Evolutionary conservation across 1,140 invertebrate genomes (phyloP).

Genomic region (Drosophila teissieri): DNA sequence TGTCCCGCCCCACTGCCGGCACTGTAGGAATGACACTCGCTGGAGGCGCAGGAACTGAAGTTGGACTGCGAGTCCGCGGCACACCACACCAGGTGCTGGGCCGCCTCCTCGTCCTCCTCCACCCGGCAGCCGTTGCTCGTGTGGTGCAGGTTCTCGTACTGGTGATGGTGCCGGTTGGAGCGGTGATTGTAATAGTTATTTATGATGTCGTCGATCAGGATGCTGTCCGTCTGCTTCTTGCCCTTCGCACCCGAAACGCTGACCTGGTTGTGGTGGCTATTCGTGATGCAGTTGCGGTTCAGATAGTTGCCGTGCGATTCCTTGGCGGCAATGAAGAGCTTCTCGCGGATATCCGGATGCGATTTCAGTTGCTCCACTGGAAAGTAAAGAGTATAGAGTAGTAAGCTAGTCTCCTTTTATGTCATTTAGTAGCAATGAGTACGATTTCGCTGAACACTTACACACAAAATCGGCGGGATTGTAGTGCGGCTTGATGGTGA

Average conservation of each 20-base stretch:
- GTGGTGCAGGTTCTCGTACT: slow-evolving; percentile 62
- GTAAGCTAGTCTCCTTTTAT: neutral
- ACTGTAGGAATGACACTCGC: slow-evolving; percentile 86
- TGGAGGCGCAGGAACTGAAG: slow-evolving; percentile 87
- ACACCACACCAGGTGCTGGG: slow-evolving; percentile 90
- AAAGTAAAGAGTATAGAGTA: neutral
- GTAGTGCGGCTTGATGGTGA: slow-evolving; percentile 91
- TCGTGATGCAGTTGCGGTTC: slow-evolving; percentile 87
- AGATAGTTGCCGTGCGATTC: slow-evolving; percentile 85
- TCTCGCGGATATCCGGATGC: slow-evolving; percentile 88
- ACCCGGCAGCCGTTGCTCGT: slow-evolving; percentile 43
- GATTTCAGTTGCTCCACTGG: slow-evolving; percentile 92
- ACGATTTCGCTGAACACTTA: slow-evolving; percentile 87
- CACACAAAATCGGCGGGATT: slow-evolving; percentile 95
- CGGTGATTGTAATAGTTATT: slow-evolving; percentile 77
- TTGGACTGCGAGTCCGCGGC: slow-evolving; percentile 87
- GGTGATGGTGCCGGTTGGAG: slow-evolving; percentile 36
- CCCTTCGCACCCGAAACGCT: slow-evolving; percentile 28
- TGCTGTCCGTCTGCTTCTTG: slow-evolving; percentile 64
- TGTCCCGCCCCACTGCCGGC: slow-evolving; percentile 59
- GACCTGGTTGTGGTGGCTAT: slow-evolving; percentile 32
- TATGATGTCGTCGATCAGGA: slow-evolving; percentile 76
- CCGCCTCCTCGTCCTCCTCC: slow-evolving; percentile 87
- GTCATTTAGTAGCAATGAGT: neutral
- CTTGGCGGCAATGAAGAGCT: slow-evolving; percentile 88